These are phyloP conservation scores for Philotrypesis tridentata DNA, from an alignment of 1,140 invertebrate genomes.

Conservation along the genomic window DNA sequence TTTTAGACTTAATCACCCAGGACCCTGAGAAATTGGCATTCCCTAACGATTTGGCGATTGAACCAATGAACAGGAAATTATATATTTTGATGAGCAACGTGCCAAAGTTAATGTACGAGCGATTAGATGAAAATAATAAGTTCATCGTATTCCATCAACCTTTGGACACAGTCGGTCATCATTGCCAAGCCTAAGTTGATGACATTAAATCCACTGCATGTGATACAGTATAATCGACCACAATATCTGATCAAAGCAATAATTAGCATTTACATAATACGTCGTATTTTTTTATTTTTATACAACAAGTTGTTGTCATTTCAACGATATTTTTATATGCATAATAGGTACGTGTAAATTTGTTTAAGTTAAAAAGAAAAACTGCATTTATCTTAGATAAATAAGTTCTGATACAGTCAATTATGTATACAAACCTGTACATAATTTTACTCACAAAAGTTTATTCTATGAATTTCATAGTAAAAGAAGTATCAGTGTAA, in stretches of 20 bases:
- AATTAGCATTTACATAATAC: neutral
- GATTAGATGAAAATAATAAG: constrained; percentile 67
- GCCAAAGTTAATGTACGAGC: constrained; percentile 77
- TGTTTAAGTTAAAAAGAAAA: neutral
- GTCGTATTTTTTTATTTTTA: neutral
- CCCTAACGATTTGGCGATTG: constrained; percentile 68
- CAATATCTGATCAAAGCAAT: neutral
- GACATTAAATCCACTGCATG: neutral
- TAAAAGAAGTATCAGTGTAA: no score
- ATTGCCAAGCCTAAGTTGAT: constrained; percentile 15
- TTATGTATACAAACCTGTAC: no score
- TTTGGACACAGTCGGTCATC: constrained; percentile 29
- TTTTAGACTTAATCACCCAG: constrained; percentile 63
- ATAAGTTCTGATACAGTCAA: neutral
- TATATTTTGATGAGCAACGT: constrained; percentile 82
- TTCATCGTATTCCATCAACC: constrained; percentile 15
- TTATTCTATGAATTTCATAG: no score
- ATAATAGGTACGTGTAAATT: no score
- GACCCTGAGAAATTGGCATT: constrained; percentile 68
- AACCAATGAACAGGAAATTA: constrained; percentile 67
- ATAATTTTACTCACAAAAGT: no score
- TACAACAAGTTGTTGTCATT: neutral
- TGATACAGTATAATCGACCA: constrained; percentile 1
- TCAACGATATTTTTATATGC: neutral
- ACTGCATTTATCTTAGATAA: constrained; percentile 30